These are phyloP conservation scores for Hybos culiciformis DNA, from an alignment of 2,888 invertebrate species.

Conservation along the genomic window DNA sequence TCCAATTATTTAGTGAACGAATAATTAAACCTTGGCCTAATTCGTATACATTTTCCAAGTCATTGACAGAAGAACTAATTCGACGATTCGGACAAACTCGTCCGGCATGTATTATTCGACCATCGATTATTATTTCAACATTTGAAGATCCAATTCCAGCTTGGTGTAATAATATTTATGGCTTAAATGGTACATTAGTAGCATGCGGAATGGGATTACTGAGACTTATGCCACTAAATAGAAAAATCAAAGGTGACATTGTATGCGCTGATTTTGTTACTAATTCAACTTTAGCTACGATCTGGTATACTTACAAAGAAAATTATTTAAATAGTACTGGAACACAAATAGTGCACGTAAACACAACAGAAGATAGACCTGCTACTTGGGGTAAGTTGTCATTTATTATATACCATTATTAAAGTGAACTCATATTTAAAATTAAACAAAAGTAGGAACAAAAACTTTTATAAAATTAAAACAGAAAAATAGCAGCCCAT, in stretches of 20 bases:
- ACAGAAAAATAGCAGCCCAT: no score
- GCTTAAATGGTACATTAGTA: slow-evolving; percentile 17
- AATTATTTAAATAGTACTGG: slow-evolving; percentile 2
- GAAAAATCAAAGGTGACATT: slow-evolving; percentile 14
- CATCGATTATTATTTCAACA: slow-evolving; percentile 20
- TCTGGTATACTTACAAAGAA: slow-evolving; percentile 18
- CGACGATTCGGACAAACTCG: slow-evolving; percentile 14
- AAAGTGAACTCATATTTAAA: no score
- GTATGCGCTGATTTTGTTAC: slow-evolving; percentile 22
- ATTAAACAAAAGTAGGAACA: no score
- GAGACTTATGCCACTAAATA: slow-evolving; percentile 12
- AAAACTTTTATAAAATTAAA: no score
- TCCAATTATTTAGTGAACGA: slow-evolving; percentile 13
- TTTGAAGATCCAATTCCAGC: slow-evolving; percentile 20
- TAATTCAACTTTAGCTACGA: slow-evolving; percentile 19
- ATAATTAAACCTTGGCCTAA: slow-evolving; percentile 22
- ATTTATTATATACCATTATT: no score
- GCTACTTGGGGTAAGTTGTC: slow-evolving; percentile 13
- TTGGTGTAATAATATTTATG: slow-evolving; percentile 19
- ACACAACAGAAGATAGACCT: slow-evolving; percentile 14
- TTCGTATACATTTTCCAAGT: slow-evolving; percentile 20
- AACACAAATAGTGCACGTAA: slow-evolving; percentile 16
- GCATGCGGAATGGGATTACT: slow-evolving; percentile 18
- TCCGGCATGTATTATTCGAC: slow-evolving; percentile 18
- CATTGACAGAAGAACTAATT: slow-evolving; percentile 20